Percentiles rank a stretch among this genome's conserved stretches.
phyloP scores from a whole-genome alignment of 2,797 vertebrate genomes.

The Manis pentadactyla region DNA sequence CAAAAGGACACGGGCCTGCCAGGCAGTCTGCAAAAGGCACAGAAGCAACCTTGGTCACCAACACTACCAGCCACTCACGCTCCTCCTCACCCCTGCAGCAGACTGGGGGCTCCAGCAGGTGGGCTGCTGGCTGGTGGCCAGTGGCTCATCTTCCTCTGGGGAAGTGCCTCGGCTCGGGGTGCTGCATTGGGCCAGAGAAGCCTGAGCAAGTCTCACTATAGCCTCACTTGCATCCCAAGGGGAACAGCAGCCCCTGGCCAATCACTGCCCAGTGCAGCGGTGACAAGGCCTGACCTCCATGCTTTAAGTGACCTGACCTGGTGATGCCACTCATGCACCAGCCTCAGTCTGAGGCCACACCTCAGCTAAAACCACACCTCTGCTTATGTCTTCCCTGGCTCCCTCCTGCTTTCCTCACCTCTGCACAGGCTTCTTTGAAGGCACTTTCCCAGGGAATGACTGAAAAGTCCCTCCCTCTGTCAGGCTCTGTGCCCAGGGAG shows the following conservation, averaged over 20 bases:
- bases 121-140: not conserved
- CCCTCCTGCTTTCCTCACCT: not conserved
- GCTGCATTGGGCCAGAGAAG: not conserved
- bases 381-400: not conserved
- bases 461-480: not conserved
- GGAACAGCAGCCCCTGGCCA: not conserved
- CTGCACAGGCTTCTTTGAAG: not conserved
- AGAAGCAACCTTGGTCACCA: not conserved
- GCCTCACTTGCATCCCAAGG: not conserved
- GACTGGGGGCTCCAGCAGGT: not conserved
- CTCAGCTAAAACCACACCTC: not conserved
- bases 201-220: not conserved
- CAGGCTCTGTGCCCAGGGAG: not conserved
- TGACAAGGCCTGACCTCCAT: not conserved
- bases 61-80: accelerated
- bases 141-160: not conserved
- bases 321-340: not conserved
- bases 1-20: conserved; percentile 85
- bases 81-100: not conserved
- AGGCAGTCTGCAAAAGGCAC: conserved; percentile 86
- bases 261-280: not conserved
- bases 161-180: not conserved
- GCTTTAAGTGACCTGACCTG: not conserved
- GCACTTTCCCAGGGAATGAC: not conserved
- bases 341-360: not conserved